phyloP scores from a whole-genome alignment of 2,888 invertebrate species.

The Scaptomyza polygonia region DNA sequence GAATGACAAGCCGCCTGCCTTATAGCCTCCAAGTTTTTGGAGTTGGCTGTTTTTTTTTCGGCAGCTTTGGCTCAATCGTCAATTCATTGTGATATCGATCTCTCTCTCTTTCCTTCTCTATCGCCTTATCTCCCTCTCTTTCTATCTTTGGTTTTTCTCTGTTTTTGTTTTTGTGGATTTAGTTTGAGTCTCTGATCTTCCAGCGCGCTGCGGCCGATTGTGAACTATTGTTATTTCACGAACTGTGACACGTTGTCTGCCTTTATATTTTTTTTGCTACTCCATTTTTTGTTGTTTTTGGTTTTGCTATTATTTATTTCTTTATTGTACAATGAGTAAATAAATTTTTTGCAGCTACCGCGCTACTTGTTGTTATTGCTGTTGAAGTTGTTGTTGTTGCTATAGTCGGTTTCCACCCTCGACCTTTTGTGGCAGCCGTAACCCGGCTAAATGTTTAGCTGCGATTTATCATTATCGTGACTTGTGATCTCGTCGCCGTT shows the following conservation, averaged over 20 bases:
- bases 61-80: slow-evolving; percentile 76
- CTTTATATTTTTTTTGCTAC: slow-evolving; percentile 45
- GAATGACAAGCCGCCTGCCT: slow-evolving; percentile 68
- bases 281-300: slow-evolving; percentile 43
- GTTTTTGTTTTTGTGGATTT: slow-evolving; percentile 12
- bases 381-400: slow-evolving; percentile 28
- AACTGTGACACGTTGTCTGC: slow-evolving; percentile 75
- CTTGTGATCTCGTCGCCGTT: slow-evolving; percentile 76
- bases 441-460: slow-evolving; percentile 75
- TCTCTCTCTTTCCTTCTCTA: slow-evolving; percentile 42
- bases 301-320: slow-evolving; percentile 70
- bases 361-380: slow-evolving; percentile 51
- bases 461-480: slow-evolving; percentile 80
- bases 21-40: slow-evolving; percentile 42
- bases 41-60: slow-evolving; percentile 63
- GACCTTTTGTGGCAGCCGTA: slow-evolving; percentile 76
- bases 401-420: slow-evolving; percentile 69
- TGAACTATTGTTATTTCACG: slow-evolving; percentile 80
- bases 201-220: slow-evolving; percentile 71
- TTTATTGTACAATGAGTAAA: slow-evolving; percentile 79
- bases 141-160: slow-evolving; percentile 6
- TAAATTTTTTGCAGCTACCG: slow-evolving; percentile 73
- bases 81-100: slow-evolving; percentile 79
- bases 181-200: slow-evolving; percentile 65
- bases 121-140: slow-evolving; percentile 15